Conservation (phyloP, 2,888 invertebrate genomes). For the Ctena decussata region DNA sequence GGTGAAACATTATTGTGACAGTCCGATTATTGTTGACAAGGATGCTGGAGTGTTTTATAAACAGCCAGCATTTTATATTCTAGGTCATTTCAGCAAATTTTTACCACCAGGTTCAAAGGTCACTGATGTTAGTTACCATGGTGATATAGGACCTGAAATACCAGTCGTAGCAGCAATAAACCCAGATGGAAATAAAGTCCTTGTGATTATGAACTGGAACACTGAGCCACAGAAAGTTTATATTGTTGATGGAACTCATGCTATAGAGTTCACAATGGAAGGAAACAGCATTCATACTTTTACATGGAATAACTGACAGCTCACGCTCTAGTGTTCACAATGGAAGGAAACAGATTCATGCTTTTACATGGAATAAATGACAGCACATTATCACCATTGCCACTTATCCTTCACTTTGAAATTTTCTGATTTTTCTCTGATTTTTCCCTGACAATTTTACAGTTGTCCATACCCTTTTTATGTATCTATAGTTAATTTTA, state of each 20-base stretch:
- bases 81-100: constrained; percentile 90
- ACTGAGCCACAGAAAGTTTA: not conserved
- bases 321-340: too few species aligned
- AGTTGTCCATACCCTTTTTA: too few species aligned
- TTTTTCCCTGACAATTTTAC: too few species aligned
- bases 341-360: too few species aligned
- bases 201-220: constrained; percentile 29
- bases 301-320: not conserved
- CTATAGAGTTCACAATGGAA: constrained; percentile 2
- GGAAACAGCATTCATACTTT: constrained; percentile 42
- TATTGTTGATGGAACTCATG: constrained; percentile 23
- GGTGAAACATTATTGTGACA: constrained; percentile 93
- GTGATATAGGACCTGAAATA: too few species aligned
- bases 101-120: constrained; percentile 55
- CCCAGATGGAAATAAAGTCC: constrained; percentile 24
- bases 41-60: constrained; percentile 92
- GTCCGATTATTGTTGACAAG: constrained; percentile 91
- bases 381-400: too few species aligned
- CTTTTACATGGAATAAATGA: too few species aligned
- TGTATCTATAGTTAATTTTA: too few species aligned
- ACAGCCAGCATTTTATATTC: constrained; percentile 95
- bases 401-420: too few species aligned
- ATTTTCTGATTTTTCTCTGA: too few species aligned
- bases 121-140: too few species aligned
- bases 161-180: constrained; percentile 33